phyloP scores from a whole-genome alignment of 2,113 vertebrate species.

The Centropus unirufus region DNA sequence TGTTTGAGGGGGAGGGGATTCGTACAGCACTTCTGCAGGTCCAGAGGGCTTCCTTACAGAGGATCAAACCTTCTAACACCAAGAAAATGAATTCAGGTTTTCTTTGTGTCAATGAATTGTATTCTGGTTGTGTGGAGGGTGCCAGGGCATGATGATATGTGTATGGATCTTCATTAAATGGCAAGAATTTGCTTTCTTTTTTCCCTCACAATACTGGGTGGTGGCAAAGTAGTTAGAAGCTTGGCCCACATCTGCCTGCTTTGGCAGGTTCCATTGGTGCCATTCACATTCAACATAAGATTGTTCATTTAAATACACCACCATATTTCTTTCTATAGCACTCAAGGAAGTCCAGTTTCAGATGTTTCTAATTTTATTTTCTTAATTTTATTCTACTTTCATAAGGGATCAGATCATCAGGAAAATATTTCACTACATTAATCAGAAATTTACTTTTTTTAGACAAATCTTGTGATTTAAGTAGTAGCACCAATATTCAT shows the following conservation, averaged over 20 bases:
- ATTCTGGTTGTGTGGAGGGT: not conserved
- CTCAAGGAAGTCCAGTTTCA: not conserved
- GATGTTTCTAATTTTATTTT: not conserved
- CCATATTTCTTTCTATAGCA: not conserved
- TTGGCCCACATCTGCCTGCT: not conserved
- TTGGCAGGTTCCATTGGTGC: not conserved
- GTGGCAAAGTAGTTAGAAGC: not conserved
- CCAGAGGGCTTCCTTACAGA: not conserved
- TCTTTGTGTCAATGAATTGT: not conserved
- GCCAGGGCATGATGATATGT: not conserved
- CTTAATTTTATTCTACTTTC: not conserved
- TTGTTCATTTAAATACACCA: not conserved
- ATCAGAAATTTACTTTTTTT: not conserved
- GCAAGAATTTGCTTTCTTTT: not conserved
- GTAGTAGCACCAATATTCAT: not conserved
- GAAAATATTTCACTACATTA: not conserved
- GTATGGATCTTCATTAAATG: not conserved
- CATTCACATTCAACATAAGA: not conserved
- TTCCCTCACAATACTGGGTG: not conserved
- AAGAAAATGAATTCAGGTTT: not conserved
- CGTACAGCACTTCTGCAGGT: not conserved
- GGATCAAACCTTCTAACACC: accelerated
- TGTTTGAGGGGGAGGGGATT: not conserved
- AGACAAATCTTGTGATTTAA: not conserved
- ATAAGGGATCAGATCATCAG: not conserved